These are phyloP conservation scores for Glaucopsyche alexis DNA, from an alignment of 2,888 invertebrate species.

Conservation along the genomic window DNA sequence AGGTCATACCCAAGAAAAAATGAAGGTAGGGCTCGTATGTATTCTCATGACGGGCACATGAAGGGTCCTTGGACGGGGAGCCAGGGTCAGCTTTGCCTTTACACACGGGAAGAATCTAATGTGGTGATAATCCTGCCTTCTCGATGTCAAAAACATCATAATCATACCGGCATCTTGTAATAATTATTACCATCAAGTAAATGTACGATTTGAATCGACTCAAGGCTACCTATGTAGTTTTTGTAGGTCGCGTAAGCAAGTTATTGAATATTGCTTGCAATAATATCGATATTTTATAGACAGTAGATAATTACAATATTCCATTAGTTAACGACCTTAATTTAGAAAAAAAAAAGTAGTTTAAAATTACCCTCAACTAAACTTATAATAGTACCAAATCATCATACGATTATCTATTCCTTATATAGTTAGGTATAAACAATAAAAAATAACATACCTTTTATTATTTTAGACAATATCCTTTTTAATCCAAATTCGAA, in stretches of 20 bases:
- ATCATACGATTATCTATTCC: too few species aligned
- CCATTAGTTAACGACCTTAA: not conserved
- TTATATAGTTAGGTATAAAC: too few species aligned
- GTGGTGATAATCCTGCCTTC: not conserved
- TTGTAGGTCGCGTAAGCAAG: not conserved
- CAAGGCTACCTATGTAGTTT: not conserved
- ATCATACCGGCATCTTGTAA: not conserved
- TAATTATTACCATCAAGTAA: not conserved
- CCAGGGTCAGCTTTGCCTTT: too few species aligned
- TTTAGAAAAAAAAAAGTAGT: not conserved
- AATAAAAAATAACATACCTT: not conserved
- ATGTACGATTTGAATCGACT: not conserved
- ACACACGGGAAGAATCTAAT: not conserved
- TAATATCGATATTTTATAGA: not conserved
- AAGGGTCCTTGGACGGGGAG: too few species aligned
- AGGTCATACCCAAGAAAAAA: too few species aligned
- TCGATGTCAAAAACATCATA: not conserved
- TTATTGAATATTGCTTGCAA: not conserved
- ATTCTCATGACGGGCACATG: too few species aligned
- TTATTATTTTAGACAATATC: not conserved
- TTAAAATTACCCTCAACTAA: not conserved
- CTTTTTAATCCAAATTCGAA: slow-evolving; percentile 4
- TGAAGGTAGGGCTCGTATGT: too few species aligned
- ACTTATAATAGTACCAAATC: not conserved
- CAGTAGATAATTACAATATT: not conserved